These are phyloP conservation scores for Psittacula echo DNA, from an alignment of 2,797 vertebrate genomes.

Conservation along the genomic window DNA sequence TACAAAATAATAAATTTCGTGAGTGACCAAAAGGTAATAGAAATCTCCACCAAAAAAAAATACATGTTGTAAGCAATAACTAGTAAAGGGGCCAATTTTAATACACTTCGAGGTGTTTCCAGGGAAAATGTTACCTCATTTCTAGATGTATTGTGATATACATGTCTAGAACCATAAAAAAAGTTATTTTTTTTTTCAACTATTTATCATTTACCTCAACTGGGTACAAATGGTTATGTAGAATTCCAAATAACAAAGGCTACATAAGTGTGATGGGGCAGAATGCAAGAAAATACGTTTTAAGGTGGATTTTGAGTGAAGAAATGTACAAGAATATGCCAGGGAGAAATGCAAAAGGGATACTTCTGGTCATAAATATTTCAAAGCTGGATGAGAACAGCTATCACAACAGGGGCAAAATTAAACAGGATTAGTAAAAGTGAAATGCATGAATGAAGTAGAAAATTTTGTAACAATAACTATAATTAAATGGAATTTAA, in stretches of 20 bases:
- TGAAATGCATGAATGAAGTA: neutral
- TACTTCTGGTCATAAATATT: neutral
- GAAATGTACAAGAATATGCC: neutral
- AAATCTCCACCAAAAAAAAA: neutral
- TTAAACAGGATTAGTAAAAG: neutral
- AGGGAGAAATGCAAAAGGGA: neutral
- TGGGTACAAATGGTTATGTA: neutral
- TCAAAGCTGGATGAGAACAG: neutral
- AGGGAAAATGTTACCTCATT: neutral
- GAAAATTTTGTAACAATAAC: neutral
- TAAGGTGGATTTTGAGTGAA: neutral
- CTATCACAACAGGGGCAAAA: neutral
- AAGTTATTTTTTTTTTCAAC: neutral
- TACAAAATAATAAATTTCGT: neutral
- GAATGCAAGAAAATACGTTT: neutral
- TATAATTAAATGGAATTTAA: neutral
- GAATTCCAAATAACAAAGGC: neutral
- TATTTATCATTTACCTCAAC: neutral
- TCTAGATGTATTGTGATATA: too few relatives aligned
- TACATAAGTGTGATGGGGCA: neutral
- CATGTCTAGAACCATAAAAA: neutral
- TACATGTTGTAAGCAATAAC: neutral
- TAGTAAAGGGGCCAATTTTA: neutral
- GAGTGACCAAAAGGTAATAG: neutral
- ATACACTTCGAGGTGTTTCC: neutral